These are phyloP conservation scores for Ophiodon elongatus DNA, from an alignment of 2,113 vertebrate species.

Conservation along the genomic window DNA sequence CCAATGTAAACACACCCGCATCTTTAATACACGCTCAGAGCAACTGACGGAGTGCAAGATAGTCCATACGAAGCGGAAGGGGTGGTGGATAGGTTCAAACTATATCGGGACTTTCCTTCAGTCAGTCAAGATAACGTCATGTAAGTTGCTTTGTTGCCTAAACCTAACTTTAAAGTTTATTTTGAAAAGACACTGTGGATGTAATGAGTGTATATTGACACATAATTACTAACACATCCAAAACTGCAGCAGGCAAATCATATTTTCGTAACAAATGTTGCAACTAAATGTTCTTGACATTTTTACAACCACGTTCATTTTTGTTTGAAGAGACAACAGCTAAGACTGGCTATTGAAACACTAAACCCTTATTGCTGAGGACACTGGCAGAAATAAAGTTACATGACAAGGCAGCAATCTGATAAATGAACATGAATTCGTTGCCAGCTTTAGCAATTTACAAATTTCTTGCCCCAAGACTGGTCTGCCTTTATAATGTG, in stretches of 20 bases:
- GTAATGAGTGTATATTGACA: too few relatives aligned
- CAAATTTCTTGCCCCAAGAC: not conserved
- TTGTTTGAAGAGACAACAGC: not conserved
- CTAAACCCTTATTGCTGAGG: not conserved
- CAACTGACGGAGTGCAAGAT: too few relatives aligned
- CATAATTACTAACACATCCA: not conserved
- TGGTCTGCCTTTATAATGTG: not conserved
- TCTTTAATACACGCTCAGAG: too few relatives aligned
- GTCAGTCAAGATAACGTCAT: too few relatives aligned
- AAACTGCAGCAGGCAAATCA: not conserved
- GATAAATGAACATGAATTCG: not conserved
- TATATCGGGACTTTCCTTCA: too few relatives aligned
- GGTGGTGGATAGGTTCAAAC: too few relatives aligned
- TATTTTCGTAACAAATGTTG: not conserved
- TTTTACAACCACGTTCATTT: not conserved
- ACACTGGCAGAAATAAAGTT: not conserved
- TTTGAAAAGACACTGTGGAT: too few relatives aligned
- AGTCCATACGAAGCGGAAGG: too few relatives aligned
- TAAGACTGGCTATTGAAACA: not conserved
- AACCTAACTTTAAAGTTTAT: too few relatives aligned
- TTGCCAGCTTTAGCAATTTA: not conserved
- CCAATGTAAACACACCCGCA: too few relatives aligned
- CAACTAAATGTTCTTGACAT: not conserved
- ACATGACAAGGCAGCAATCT: not conserved
- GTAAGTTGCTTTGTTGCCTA: too few relatives aligned